Evolutionary conservation across 2,113 vertebrate genomes (phyloP).

Genomic region (Falcunculus frontatus): DNA sequence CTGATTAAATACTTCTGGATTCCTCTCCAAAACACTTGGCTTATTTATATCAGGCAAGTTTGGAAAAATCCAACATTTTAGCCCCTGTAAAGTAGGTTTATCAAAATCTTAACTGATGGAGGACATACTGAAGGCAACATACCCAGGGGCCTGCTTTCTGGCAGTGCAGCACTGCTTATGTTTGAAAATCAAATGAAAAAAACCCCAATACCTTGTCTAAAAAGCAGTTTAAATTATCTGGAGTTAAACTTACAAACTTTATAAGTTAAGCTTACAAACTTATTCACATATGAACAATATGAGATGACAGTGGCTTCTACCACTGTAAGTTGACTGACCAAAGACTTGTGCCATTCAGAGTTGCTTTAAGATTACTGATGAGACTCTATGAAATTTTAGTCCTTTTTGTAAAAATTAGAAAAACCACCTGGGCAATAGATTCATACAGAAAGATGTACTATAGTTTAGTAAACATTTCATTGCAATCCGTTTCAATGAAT

Average conservation of each 20-base stretch:
- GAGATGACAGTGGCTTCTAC: not conserved
- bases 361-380: not conserved
- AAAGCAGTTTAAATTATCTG: not conserved
- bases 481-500: not conserved
- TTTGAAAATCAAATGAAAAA: slow-evolving; percentile 10
- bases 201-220: not conserved
- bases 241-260: not conserved
- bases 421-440: not conserved
- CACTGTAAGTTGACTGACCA: not conserved
- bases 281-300: not conserved
- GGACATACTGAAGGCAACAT: not conserved
- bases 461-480: not conserved
- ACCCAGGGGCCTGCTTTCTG: not conserved
- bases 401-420: not conserved
- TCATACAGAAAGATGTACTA: not conserved
- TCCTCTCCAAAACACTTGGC: not conserved
- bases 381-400: not conserved
- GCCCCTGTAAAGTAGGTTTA: slow-evolving; percentile 19
- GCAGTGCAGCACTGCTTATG: not conserved
- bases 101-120: slow-evolving; percentile 28
- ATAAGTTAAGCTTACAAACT: not conserved
- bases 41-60: slow-evolving; percentile 34
- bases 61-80: slow-evolving; percentile 8
- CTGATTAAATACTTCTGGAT: slow-evolving; percentile 59
- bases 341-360: not conserved